Evolutionary conservation across 2,888 invertebrate species (phyloP).

Genomic region (Chrysopilus asiliformis): DNA sequence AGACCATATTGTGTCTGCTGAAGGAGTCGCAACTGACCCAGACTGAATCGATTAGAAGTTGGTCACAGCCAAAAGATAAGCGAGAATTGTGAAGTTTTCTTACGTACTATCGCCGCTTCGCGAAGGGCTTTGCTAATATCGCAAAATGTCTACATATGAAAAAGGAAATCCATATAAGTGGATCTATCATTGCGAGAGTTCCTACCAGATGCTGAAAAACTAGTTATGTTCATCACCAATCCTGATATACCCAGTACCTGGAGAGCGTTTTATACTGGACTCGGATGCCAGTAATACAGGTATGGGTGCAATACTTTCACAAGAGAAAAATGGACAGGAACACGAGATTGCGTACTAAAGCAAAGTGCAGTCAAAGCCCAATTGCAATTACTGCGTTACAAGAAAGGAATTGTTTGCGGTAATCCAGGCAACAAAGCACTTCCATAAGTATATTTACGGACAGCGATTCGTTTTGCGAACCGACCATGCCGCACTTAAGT

Average conservation of each 20-base stretch:
- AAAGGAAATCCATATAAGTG: neutral
- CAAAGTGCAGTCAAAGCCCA: conserved; percentile 13
- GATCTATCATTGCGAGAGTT: neutral
- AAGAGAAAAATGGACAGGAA: conserved; percentile 12
- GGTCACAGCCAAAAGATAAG: conserved; percentile 1
- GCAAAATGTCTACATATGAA: no score
- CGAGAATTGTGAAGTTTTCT: no score
- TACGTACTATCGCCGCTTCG: conserved; percentile 3
- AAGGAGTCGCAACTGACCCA: no score
- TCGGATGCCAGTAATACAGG: conserved; percentile 6
- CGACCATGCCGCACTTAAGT: no score
- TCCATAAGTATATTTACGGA: conserved; percentile 22
- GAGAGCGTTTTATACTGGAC: conserved; percentile 1
- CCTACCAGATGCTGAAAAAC: neutral
- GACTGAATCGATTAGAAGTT: no score
- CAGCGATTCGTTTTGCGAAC: conserved; percentile 20
- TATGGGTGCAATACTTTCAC: conserved; percentile 7
- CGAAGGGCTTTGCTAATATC: no score
- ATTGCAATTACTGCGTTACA: conserved; percentile 4
- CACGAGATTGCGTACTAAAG: conserved; percentile 15
- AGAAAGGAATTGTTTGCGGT: no score
- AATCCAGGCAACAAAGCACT: conserved; percentile 18
- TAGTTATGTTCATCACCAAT: neutral
- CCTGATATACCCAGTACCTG: conserved; percentile 1
- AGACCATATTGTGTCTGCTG: conserved; percentile 8